Conservation (phyloP, 1,140 invertebrate genomes). For the Apis laboriosa region DNA sequence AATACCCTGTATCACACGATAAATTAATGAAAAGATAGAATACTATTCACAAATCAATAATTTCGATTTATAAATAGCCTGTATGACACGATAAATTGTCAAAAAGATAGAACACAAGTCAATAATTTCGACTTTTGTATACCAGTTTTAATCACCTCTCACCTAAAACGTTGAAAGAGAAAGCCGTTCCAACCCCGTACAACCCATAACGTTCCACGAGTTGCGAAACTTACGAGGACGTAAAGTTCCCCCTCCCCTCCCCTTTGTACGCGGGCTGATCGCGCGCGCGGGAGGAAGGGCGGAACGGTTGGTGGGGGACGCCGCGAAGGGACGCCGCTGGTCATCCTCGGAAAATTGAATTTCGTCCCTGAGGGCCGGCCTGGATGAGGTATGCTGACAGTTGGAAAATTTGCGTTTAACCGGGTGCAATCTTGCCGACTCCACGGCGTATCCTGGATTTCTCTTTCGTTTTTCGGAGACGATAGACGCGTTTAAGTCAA, state of each 20-base stretch:
- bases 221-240: conserved; percentile 77
- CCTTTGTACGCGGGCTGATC: conserved; percentile 58
- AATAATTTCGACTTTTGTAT: no score
- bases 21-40: no score
- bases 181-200: conserved; percentile 12
- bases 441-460: background rate
- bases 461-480: no score
- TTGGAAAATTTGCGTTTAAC: conserved; percentile 72
- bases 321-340: conserved; percentile 72
- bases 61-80: no score
- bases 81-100: no score
- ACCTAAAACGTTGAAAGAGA: no score
- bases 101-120: no score
- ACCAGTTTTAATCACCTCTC: no score
- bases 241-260: conserved; percentile 73
- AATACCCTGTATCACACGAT: no score
- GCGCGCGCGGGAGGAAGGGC: background rate
- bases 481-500: no score
- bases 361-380: conserved; percentile 75
- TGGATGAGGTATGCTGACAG: conserved; percentile 78
- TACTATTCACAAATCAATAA: no score
- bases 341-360: conserved; percentile 81
- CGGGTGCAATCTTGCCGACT: conserved; percentile 24
- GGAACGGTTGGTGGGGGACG: background rate
- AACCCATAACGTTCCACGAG: conserved; percentile 40